These are phyloP conservation scores for Deilephila porcellus DNA, from an alignment of 2,888 invertebrate genomes.

Conservation along the genomic window DNA sequence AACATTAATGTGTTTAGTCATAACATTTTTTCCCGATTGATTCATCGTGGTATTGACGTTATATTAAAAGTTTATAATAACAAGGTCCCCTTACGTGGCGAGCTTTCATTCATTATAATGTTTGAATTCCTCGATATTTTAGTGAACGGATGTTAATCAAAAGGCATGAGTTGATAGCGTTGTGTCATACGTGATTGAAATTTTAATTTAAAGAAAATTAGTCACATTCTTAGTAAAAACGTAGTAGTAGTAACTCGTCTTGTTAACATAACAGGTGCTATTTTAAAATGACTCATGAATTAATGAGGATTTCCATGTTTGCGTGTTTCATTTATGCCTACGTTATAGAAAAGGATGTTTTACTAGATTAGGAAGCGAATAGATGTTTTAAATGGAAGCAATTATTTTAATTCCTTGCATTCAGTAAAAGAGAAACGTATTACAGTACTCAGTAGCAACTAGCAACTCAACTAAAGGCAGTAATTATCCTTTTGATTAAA, in stretches of 20 bases:
- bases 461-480: neutral
- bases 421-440: neutral
- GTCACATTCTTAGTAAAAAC: constrained; percentile 41
- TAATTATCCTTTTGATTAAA: constrained; percentile 32
- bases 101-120: constrained; percentile 13
- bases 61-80: neutral
- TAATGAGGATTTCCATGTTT: constrained; percentile 6
- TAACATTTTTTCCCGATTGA: constrained; percentile 19
- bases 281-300: constrained; percentile 43
- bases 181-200: constrained; percentile 35
- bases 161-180: constrained; percentile 21
- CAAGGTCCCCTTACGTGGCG: neutral
- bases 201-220: constrained; percentile 38
- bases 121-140: constrained; percentile 18
- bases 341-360: neutral
- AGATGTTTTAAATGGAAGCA: no score
- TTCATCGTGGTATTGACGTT: constrained; percentile 2
- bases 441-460: neutral
- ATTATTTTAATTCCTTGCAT: neutral
- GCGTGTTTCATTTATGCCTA: neutral
- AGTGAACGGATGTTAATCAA: constrained; percentile 32
- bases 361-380: no score
- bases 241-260: constrained; percentile 14
- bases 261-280: constrained; percentile 33
- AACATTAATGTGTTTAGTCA: constrained; percentile 14